Percentiles rank a stretch among this genome's conserved stretches.
phyloP scores from a whole-genome alignment of 37 sponge, comb jelly and placozoan genomes.

The Lycopodina hypogea region DNA sequence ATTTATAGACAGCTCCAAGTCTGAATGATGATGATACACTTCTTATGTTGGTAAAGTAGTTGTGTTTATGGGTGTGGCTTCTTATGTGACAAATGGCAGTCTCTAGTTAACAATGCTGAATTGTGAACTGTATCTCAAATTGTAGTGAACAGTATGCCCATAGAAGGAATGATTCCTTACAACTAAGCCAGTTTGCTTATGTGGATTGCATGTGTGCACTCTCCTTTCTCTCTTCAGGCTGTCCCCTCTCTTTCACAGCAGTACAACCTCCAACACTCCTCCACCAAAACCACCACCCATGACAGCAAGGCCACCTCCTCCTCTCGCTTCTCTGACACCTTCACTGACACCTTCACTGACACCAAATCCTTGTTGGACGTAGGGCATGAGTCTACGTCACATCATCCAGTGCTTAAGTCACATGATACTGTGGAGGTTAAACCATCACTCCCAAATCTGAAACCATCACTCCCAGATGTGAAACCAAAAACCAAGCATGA shows the following conservation, averaged over 20 bases:
- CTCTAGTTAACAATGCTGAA: background rate
- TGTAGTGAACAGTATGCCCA: too few species aligned
- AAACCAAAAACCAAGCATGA: background rate
- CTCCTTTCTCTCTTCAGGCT: background rate
- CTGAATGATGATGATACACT: too few species aligned
- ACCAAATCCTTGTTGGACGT: too few species aligned
- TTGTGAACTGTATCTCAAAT: background rate
- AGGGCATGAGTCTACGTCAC: background rate
- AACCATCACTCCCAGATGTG: background rate
- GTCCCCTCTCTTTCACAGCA: background rate
- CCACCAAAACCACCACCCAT: background rate
- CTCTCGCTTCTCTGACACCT: background rate
- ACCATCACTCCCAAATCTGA: background rate
- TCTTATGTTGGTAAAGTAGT: too few species aligned
- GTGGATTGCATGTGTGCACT: background rate
- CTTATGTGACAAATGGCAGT: background rate
- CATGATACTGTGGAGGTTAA: background rate
- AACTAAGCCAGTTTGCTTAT: background rate
- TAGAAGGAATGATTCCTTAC: too few species aligned
- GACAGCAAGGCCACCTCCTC: too few species aligned
- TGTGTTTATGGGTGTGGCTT: too few species aligned
- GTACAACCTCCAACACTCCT: background rate
- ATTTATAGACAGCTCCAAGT: too few species aligned
- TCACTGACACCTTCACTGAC: background rate
- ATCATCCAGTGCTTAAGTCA: background rate